A percentile compares a stretch with the other conserved stretches of the same genome.
Conservation (phyloP, 2,797 vertebrate genomes). For the Melanotaenia pygmaea region DNA sequence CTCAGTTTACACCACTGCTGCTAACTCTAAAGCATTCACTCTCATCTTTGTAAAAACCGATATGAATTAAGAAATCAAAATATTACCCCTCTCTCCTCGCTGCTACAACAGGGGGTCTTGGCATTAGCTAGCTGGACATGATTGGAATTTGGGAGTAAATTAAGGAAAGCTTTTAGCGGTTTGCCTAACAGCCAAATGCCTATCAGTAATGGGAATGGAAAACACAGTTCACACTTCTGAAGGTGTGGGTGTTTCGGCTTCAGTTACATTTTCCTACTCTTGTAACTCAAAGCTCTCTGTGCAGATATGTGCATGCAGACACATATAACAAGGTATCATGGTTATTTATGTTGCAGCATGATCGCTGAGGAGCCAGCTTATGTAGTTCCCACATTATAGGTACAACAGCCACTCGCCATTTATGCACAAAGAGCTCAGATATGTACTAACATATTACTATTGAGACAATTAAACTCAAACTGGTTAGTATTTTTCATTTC, state of each 20-base stretch:
- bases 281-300: conserved; percentile 23
- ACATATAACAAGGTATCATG: conserved; percentile 42
- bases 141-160: conserved; percentile 27
- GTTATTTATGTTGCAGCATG: conserved; percentile 57
- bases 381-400: conserved; percentile 45
- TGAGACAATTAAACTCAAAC: conserved; percentile 27
- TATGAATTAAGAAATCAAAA: conserved; percentile 6
- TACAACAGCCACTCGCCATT: conserved; percentile 41
- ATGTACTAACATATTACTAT: conserved; percentile 19
- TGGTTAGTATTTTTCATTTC: conserved; percentile 1
- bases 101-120: conserved; percentile 11
- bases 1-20: conserved; percentile 25
- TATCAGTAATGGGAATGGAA: conserved; percentile 45
- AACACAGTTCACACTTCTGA: conserved; percentile 53
- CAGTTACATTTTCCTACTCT: conserved; percentile 50
- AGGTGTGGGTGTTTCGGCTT: conserved; percentile 50
- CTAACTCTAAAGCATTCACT: conserved; percentile 3
- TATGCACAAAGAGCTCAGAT: conserved; percentile 44
- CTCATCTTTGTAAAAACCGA: conserved; percentile 6
- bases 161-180: conserved; percentile 35
- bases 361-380: conserved; percentile 46
- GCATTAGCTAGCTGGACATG: conserved; percentile 9
- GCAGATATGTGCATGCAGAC: conserved; percentile 5
- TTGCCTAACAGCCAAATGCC: conserved; percentile 36
- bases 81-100: neutral